phyloP scores from a whole-genome alignment of 2,888 invertebrate species.

The Formica aserva region DNA sequence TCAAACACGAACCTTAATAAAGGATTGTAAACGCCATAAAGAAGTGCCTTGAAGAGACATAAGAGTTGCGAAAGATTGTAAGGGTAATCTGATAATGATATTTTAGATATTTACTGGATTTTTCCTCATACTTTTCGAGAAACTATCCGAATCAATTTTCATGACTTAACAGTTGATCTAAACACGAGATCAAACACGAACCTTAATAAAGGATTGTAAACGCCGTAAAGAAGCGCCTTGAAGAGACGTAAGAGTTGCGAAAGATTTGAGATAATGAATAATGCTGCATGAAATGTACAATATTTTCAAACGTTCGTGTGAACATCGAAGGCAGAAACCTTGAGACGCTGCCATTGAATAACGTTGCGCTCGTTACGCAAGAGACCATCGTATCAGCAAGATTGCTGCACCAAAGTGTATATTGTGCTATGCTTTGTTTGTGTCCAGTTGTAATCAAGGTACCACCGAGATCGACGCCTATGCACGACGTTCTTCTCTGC shows the following conservation, averaged over 20 bases:
- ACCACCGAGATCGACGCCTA: background rate
- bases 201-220: background rate
- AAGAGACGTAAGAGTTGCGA: background rate
- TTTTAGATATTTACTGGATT: background rate
- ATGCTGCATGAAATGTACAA: conserved; percentile 21
- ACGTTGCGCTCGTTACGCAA: conserved; percentile 66
- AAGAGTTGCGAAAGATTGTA: background rate
- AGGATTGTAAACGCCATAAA: background rate
- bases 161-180: background rate
- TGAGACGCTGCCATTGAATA: conserved; percentile 75
- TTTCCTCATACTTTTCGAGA: background rate
- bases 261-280: background rate
- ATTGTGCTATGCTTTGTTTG: background rate
- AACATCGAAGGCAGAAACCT: conserved; percentile 70
- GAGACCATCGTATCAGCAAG: conserved; percentile 60
- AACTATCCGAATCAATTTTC: background rate
- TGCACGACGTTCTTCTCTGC: background rate
- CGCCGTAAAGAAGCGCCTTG: background rate
- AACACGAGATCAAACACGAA: background rate
- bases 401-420: conserved; percentile 61
- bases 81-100: no score
- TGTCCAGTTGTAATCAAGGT: conserved; percentile 9
- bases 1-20: background rate
- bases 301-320: conserved; percentile 48
- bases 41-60: background rate